Conservation (phyloP, 2,113 vertebrate species). For the Rafetus swinhoei region DNA sequence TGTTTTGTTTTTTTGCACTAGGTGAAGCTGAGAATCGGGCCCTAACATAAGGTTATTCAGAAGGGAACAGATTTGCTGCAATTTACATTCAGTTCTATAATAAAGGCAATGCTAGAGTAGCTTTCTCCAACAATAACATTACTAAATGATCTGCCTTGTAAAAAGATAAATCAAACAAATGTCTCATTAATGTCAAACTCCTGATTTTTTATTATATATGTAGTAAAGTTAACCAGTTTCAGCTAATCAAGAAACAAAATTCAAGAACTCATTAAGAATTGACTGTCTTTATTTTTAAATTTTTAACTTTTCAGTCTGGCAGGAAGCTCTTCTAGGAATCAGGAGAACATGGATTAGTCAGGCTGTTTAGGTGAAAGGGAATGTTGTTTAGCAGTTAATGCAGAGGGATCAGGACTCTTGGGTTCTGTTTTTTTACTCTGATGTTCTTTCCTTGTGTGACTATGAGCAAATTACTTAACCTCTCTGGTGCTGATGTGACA, state of each 20-base stretch:
- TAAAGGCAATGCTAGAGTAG: slow-evolving; percentile 76
- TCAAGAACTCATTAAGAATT: slow-evolving; percentile 68
- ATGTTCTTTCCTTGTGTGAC: neutral
- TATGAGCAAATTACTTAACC: neutral
- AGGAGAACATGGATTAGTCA: neutral
- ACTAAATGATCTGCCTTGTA: slow-evolving; percentile 82
- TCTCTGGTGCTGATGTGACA: neutral
- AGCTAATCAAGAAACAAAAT: slow-evolving; percentile 72
- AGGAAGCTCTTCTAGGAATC: slow-evolving; percentile 52
- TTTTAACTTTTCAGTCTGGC: slow-evolving; percentile 51
- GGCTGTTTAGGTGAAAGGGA: neutral
- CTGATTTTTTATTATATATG: slow-evolving; percentile 76
- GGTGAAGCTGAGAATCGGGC: neutral
- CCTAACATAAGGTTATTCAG: neutral
- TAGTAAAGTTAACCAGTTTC: slow-evolving; percentile 75
- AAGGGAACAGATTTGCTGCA: slow-evolving; percentile 55
- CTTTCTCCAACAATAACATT: slow-evolving; percentile 81
- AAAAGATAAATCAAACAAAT: slow-evolving; percentile 81
- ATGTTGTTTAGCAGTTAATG: neutral
- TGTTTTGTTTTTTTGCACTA: neutral
- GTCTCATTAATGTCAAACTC: slow-evolving; percentile 77
- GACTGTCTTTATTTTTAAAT: slow-evolving; percentile 70
- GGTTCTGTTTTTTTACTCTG: neutral
- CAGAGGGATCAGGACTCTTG: neutral
- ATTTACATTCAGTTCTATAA: slow-evolving; percentile 56